Evolutionary conservation across 2,113 vertebrate species (phyloP).

Genomic region (Ellobius talpinus): DNA sequence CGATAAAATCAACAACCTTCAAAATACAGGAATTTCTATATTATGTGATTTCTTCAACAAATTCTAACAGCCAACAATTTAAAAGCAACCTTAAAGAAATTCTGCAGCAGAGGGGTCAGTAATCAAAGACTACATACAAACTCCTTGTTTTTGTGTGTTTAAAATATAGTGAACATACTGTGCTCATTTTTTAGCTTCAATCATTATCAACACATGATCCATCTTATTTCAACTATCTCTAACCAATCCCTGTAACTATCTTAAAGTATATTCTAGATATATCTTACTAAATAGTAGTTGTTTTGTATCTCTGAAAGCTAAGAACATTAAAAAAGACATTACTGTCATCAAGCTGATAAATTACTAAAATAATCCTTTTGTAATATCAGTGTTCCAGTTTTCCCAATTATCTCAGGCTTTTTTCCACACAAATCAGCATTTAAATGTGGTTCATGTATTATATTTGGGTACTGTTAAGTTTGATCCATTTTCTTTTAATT

Average conservation of each 20-base stretch:
- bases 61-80: not conserved
- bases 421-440: not conserved
- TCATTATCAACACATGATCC: not conserved
- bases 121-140: not conserved
- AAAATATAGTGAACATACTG: not conserved
- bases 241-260: not conserved
- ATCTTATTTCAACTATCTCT: conserved; percentile 41
- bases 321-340: not conserved
- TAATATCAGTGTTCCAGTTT: conserved; percentile 24
- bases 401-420: not conserved
- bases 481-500: conserved; percentile 46
- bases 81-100: not conserved
- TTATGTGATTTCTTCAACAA: not conserved
- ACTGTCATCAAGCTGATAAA: not conserved
- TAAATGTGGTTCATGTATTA: not conserved
- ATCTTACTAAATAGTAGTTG: conserved; percentile 41
- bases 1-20: not conserved
- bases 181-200: not conserved
- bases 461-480: conserved; percentile 15
- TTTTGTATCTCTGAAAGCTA: conserved; percentile 7
- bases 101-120: not conserved
- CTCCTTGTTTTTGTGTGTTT: not conserved
- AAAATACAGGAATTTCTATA: not conserved
- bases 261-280: conserved; percentile 15
- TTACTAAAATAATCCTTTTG: not conserved